Evolutionary conservation across 2,888 invertebrate species (phyloP).

Genomic region (Drosophila incognita): DNA sequence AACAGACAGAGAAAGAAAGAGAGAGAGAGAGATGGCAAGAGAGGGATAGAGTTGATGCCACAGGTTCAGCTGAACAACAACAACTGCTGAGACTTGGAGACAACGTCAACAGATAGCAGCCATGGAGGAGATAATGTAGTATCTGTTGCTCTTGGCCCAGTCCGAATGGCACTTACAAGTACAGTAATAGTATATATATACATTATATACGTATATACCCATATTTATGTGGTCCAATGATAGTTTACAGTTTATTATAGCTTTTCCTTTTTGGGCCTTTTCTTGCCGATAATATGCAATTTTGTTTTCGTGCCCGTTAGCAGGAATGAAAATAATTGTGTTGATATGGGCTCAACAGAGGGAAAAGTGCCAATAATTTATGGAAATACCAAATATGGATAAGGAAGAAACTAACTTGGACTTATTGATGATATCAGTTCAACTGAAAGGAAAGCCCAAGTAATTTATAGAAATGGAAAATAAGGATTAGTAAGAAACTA

Average conservation of each 20-base stretch:
- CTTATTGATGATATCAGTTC: neutral
- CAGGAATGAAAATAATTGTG: constrained; percentile 15
- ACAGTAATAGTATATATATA: neutral
- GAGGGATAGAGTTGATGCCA: constrained; percentile 36
- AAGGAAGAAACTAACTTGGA: neutral
- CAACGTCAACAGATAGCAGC: constrained; percentile 22
- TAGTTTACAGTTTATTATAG: constrained; percentile 50
- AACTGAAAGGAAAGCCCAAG: neutral
- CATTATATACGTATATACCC: neutral
- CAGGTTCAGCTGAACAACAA: constrained; percentile 53
- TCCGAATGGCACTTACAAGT: constrained; percentile 4
- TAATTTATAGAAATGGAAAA: neutral
- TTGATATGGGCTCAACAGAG: neutral
- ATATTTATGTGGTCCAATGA: constrained; percentile 37
- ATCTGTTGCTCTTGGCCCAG: constrained; percentile 38
- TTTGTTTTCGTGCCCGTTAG: constrained; percentile 21
- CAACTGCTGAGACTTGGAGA: constrained; percentile 30
- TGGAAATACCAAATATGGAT: neutral
- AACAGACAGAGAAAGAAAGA: constrained; percentile 17
- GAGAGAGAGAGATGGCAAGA: constrained; percentile 44
- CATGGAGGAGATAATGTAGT: constrained; percentile 27
- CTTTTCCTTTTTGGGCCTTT: constrained; percentile 13
- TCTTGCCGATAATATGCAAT: constrained; percentile 21
- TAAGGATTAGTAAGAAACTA: neutral
- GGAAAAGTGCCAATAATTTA: neutral